Base-by-base conservation (phyloP, 2,797 vertebrate species). In the Odontamblyopus lacepedii region DNA sequence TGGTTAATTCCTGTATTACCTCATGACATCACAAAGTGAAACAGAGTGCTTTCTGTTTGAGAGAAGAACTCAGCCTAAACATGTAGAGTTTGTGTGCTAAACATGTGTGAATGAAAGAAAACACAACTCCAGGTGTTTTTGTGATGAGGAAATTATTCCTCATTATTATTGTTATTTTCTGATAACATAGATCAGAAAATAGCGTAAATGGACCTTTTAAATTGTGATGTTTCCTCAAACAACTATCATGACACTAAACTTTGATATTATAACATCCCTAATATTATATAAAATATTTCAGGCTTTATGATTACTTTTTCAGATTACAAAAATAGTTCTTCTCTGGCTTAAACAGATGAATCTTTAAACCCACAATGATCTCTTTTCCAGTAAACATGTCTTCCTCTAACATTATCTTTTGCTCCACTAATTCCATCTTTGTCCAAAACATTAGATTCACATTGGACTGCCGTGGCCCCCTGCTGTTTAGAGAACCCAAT, bases 401-500 rank as follows among this genome's bases (percentile, higher is more conserved):
- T 75, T 67, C n/a, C 67, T 70, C 57, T 71, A 9, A 59, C 64
- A 53, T 60, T 62, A 81, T 71, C 67, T 67, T 18, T 51, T 35
- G 69, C 71, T 41, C 15, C 64, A 60, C 71, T 76, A 76, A 84
- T 73, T 79, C 69, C 67, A 23, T 76, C 76, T 81, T 78, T 77
- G 69, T 78, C 71, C 67, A 72, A 78, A 85, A 78, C 73, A 71
- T 79, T 72, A 70, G 67, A 71, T 78, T 64, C n/a, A 38, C n/a
- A 16, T 70, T 23, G 15, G 38, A 56, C 67, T 32, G 55, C 38
- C 72, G 78, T 71, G 72, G 79, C 84, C 80, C 79, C 74, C 65
- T 26, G 71, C 79, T 50, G 77, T 75, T 77, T 79, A 76, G 82
- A 80, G 82, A 84, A 80, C 53, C 78, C 53, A 79, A 86, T 76